Evolutionary conservation across 92 coral and sea anemone genomes (phyloP).

Genomic region (Epizoanthus stellaris): DNA sequence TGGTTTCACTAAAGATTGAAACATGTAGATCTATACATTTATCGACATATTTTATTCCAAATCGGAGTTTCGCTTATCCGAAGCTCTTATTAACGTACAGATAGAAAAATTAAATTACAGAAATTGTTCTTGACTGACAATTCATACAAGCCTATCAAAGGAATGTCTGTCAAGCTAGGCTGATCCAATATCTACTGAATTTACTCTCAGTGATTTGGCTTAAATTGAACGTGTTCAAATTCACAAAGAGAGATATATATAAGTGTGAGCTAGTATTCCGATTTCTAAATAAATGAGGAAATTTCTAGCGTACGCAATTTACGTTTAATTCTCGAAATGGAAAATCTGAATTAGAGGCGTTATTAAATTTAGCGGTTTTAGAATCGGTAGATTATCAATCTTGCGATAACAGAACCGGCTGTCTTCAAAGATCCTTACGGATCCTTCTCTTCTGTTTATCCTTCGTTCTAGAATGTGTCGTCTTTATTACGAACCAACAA

Average conservation of each 20-base stretch:
- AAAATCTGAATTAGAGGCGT: conserved; percentile 43
- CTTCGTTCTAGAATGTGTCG: background rate
- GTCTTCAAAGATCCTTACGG: conserved; percentile 14
- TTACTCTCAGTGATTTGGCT: background rate
- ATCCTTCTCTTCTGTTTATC: background rate
- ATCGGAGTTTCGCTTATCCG: conserved; percentile 21
- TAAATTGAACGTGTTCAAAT: background rate
- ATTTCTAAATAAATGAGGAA: background rate
- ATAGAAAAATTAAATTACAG: conserved; percentile 41
- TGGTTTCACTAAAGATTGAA: conserved; percentile 32
- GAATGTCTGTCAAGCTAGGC: conserved; percentile 6
- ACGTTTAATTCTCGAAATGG: conserved; percentile 30
- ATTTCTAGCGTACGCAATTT: background rate
- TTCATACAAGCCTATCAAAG: conserved; percentile 22
- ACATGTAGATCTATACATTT: conserved; percentile 22
- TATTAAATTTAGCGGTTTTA: conserved; percentile 47
- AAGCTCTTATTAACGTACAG: conserved; percentile 12
- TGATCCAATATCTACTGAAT: background rate
- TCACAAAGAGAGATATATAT: conserved; percentile 1
- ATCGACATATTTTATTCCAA: conserved; percentile 16
- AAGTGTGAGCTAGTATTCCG: background rate
- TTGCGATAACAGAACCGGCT: conserved; percentile 34
- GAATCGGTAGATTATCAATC: conserved; percentile 43
- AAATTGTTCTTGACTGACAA: conserved; percentile 4
- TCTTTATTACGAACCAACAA: too few species aligned